Conservation (phyloP, 2,888 invertebrate species). For the Aphidoletes aphidimyza region DNA sequence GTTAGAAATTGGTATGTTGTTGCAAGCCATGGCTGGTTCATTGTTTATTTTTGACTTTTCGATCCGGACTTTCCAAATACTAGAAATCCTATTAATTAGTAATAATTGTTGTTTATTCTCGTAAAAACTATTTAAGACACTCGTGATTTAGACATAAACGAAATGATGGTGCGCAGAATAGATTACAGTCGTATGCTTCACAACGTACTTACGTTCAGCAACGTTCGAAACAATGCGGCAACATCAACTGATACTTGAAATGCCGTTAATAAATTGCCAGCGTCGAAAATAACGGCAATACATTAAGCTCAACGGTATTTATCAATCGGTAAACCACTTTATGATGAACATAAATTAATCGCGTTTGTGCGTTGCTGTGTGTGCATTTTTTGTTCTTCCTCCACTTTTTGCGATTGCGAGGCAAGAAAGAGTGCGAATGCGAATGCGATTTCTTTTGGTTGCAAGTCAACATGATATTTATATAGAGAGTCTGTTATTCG, state of each 20-base stretch:
- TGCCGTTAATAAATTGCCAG: slow-evolving; percentile 5
- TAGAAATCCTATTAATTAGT: background rate
- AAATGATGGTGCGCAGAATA: no score
- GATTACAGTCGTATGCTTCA: no score
- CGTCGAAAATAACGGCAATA: slow-evolving; percentile 31
- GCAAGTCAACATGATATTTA: background rate
- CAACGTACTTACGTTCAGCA: no score
- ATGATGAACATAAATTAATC: slow-evolving; percentile 35
- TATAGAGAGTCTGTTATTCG: background rate
- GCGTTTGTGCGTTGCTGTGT: background rate
- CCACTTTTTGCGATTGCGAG: background rate
- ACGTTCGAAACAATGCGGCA: background rate
- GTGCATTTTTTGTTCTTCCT: no score
- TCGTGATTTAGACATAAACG: background rate
- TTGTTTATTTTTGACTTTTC: no score
- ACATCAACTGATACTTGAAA: background rate
- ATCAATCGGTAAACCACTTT: slow-evolving; percentile 31
- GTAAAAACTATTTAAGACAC: slow-evolving; percentile 7
- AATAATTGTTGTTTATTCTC: background rate
- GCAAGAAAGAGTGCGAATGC: background rate
- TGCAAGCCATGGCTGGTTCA: no score
- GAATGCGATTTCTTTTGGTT: background rate
- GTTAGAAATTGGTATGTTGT: no score
- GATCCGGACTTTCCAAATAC: no score
- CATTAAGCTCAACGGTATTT: slow-evolving; percentile 23